Evolutionary conservation across 1,140 invertebrate species (phyloP).

Genomic region (Tenebrio molitor): DNA sequence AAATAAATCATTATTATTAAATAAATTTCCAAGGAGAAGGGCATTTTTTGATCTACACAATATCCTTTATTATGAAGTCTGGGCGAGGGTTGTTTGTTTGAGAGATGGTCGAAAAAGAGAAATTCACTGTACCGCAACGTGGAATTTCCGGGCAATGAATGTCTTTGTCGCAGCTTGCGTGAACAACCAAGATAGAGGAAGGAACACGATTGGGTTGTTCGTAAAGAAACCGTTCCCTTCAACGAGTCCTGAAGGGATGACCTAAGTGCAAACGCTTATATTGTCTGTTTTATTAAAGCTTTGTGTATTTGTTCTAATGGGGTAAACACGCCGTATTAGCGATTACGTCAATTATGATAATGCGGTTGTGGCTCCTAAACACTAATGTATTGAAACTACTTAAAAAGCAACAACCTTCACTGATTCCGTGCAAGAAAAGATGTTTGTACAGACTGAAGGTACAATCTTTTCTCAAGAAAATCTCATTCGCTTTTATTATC

Average conservation of each 20-base stretch:
- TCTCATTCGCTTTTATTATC: too few species aligned
- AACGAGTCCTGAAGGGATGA: constrained; percentile 12
- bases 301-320: neutral
- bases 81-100: constrained; percentile 17
- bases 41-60: constrained; percentile 14
- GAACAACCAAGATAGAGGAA: constrained; percentile 35
- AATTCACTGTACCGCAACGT: constrained; percentile 25
- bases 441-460: too few species aligned
- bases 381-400: too few species aligned
- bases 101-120: constrained; percentile 21
- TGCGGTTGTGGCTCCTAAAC: too few species aligned
- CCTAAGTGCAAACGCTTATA: constrained; percentile 23
- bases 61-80: constrained; percentile 17
- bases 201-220: constrained; percentile 33
- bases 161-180: constrained; percentile 39
- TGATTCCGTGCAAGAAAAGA: too few species aligned
- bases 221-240: constrained; percentile 18
- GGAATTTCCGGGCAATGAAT: constrained; percentile 33
- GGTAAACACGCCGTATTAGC: too few species aligned
- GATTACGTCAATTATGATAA: too few species aligned
- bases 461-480: too few species aligned
- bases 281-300: constrained; percentile 4
- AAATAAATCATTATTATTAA: constrained; percentile 32
- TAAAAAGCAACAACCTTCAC: too few species aligned
- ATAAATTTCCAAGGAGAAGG: constrained; percentile 16